These are phyloP conservation scores for Heliothis subflexa DNA, from an alignment of 1,140 invertebrate species.

Conservation along the genomic window DNA sequence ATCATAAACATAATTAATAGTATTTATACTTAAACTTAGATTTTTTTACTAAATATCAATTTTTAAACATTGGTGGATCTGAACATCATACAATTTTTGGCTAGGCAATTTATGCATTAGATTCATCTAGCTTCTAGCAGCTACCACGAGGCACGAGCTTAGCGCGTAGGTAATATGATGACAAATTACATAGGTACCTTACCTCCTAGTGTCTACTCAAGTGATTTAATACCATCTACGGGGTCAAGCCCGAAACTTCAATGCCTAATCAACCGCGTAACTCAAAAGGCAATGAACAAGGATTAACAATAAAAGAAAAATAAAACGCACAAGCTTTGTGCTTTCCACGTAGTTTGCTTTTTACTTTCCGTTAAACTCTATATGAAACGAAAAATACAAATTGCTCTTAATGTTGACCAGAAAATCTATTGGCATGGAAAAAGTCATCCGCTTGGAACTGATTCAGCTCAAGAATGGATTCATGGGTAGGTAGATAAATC, in stretches of 20 bases:
- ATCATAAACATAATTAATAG: neutral
- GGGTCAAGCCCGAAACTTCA: neutral
- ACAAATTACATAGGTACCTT: neutral
- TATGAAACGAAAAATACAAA: constrained; percentile 58
- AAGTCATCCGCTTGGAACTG: constrained; percentile 74
- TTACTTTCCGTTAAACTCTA: constrained; percentile 12
- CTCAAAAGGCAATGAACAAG: neutral
- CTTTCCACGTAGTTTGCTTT: constrained; percentile 10
- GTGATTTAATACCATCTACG: neutral
- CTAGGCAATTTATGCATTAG: too few species aligned
- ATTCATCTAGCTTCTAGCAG: too few species aligned
- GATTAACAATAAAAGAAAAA: constrained; percentile 7
- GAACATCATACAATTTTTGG: too few species aligned
- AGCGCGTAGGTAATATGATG: too few species aligned
- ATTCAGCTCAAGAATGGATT: constrained; percentile 73
- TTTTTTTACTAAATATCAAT: too few species aligned
- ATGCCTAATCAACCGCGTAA: neutral
- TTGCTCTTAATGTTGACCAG: constrained; percentile 63
- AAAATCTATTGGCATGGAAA: constrained; percentile 76
- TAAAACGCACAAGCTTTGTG: neutral
- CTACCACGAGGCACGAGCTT: too few species aligned
- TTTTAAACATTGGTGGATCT: too few species aligned
- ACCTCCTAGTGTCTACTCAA: neutral
- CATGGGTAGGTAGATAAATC: constrained; percentile 76
- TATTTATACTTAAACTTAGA: too few species aligned